These are phyloP conservation scores for Morus bassanus DNA, from an alignment of 2,797 vertebrate species.

Conservation along the genomic window DNA sequence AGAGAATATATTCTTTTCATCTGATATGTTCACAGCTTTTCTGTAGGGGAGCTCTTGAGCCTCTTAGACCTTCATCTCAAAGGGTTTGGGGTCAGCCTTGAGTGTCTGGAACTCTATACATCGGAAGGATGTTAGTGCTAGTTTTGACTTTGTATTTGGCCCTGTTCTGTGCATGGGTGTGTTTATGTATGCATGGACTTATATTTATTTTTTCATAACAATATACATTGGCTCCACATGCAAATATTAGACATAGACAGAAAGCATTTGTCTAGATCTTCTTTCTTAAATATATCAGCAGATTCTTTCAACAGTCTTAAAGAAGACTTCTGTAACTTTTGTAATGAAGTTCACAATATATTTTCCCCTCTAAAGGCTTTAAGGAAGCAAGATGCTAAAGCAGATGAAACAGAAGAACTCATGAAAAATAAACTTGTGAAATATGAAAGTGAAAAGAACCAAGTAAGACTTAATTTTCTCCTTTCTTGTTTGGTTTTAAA, in stretches of 20 bases:
- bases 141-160: background rate
- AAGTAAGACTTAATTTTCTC: slow-evolving; percentile 75
- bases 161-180: background rate
- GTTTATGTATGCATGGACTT: background rate
- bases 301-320: background rate
- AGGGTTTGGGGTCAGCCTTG: background rate
- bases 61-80: background rate
- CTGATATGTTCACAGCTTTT: background rate
- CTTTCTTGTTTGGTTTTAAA: background rate
- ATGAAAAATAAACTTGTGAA: slow-evolving; percentile 79
- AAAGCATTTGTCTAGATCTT: background rate
- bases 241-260: background rate
- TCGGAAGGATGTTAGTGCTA: slow-evolving; percentile 10
- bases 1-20: background rate
- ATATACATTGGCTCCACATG: background rate
- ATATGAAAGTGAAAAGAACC: slow-evolving; percentile 83
- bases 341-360: background rate
- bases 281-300: background rate
- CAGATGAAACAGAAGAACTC: slow-evolving; percentile 73
- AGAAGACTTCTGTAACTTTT: background rate
- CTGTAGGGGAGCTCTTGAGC: background rate
- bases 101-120: background rate
- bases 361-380: slow-evolving; percentile 73
- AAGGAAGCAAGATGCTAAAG: slow-evolving; percentile 76
- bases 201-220: background rate